phyloP scores from a whole-genome alignment of 2,888 invertebrate genomes.

The Mellilla xanthometata region DNA sequence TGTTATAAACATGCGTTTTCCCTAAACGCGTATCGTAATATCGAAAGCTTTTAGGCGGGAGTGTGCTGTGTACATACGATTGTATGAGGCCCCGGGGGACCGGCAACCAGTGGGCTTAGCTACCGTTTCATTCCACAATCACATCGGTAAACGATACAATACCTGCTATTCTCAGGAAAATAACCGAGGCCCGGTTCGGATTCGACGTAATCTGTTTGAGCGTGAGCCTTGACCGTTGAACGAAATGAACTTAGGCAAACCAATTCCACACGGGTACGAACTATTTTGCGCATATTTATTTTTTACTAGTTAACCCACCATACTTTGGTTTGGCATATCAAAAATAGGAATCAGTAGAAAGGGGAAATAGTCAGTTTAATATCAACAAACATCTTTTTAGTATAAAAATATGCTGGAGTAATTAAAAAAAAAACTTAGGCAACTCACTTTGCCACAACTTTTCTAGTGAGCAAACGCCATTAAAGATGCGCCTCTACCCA shows the following conservation, averaged over 20 bases:
- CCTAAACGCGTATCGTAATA: conserved; percentile 33
- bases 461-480: too few species aligned
- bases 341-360: too few species aligned
- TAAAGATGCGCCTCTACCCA: too few species aligned
- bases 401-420: too few species aligned
- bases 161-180: conserved; percentile 31
- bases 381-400: too few species aligned
- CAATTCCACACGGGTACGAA: conserved; percentile 12
- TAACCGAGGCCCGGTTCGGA: conserved; percentile 37
- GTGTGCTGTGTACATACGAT: conserved; percentile 27
- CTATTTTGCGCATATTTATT: conserved; percentile 10
- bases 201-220: conserved; percentile 41
- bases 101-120: conserved; percentile 36
- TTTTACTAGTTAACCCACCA: too few species aligned
- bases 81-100: conserved; percentile 38
- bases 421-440: too few species aligned
- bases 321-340: too few species aligned
- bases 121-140: conserved; percentile 41
- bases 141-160: conserved; percentile 43
- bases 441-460: too few species aligned
- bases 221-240: conserved; percentile 32
- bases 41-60: conserved; percentile 35
- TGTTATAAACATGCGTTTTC: conserved; percentile 33
- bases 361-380: too few species aligned
- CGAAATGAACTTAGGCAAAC: conserved; percentile 24